Evolutionary conservation across 1,140 invertebrate genomes (phyloP), one percentile per base, ranked within the genome.

Genomic region (Bombus waltoni): DNA sequence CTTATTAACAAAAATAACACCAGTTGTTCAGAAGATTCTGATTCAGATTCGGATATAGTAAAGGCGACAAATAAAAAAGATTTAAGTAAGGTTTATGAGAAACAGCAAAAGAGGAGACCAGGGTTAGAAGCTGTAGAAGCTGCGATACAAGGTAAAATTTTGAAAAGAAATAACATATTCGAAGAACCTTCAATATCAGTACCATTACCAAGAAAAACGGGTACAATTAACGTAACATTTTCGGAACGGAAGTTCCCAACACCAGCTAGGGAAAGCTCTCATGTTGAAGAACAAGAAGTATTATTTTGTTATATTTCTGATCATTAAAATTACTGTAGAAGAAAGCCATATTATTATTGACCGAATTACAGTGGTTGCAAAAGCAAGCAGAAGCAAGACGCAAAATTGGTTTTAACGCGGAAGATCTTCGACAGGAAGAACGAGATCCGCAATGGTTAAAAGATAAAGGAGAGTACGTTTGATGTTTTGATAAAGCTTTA

Each of bases 381-480:
- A 98, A 98, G 93, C 97, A 98, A 93, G 97, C 96, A 8, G 96
- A 97, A 93, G 97, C 97, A 25, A 96, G 97, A 91, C 95, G 96
- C 92, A 96, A 96, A 73, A 96, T 96, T 80, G 97, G 98, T 93
- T 97, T 98, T 89, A 95, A 97, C 38, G 96, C 96, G 42, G 96
- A 97, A 92, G 97, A 98, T 95, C 94, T 98, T 5, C 95, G 96
- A 80, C 97, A 97, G 15, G 97, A 98, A 93, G 98, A 98, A 94
- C 97, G 97, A 90, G 97, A 98, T 95, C 98, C 98, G 8, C 95
- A 97, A 81, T 98, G 97, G 96, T 96, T 98, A 66, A 97, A 97
- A 87, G 96, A 97, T 73, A 98, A 98, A 95, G 98, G 98, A 88
- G 96, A 98, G 96, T 97, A 93, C 94, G 96, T 96, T 85, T 76